Conservation (phyloP, 2,113 vertebrate genomes). For the Petrocephalus zakoni region DNA sequence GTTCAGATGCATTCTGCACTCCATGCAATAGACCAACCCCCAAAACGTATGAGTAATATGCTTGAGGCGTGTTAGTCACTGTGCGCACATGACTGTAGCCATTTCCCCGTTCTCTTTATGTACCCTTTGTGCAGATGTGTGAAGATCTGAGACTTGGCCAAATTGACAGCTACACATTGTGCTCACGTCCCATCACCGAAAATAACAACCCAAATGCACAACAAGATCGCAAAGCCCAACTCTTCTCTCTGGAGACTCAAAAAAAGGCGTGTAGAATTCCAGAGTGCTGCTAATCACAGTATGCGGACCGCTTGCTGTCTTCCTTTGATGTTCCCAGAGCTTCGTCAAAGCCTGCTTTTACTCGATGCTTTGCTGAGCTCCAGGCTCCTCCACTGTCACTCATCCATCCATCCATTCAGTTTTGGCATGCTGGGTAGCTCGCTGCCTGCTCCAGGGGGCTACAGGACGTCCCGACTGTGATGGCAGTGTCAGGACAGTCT, state of each 20-base stretch:
- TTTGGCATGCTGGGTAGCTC: background rate
- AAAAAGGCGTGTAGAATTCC: background rate
- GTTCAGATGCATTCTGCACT: too few relatives aligned
- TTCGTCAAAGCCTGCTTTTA: background rate
- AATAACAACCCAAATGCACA: background rate
- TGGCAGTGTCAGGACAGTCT: too few relatives aligned
- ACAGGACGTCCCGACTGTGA: background rate
- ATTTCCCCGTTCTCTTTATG: background rate
- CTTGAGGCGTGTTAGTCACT: background rate
- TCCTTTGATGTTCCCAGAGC: conserved; percentile 1
- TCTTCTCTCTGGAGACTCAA: background rate
- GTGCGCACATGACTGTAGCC: background rate
- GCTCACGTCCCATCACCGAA: background rate
- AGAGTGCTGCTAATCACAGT: background rate
- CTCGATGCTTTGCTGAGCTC: background rate
- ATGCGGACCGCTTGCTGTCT: background rate
- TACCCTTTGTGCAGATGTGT: background rate
- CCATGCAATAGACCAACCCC: background rate
- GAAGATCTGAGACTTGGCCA: background rate
- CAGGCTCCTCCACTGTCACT: background rate
- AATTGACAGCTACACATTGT: background rate
- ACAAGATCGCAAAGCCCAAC: background rate
- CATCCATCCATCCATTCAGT: background rate
- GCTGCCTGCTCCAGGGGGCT: background rate
- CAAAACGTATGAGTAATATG: background rate